Percentiles rank a stretch among this genome's conserved stretches.
phyloP scores from a whole-genome alignment of 2,113 vertebrate genomes.

The Protobothrops flavoviridis region DNA sequence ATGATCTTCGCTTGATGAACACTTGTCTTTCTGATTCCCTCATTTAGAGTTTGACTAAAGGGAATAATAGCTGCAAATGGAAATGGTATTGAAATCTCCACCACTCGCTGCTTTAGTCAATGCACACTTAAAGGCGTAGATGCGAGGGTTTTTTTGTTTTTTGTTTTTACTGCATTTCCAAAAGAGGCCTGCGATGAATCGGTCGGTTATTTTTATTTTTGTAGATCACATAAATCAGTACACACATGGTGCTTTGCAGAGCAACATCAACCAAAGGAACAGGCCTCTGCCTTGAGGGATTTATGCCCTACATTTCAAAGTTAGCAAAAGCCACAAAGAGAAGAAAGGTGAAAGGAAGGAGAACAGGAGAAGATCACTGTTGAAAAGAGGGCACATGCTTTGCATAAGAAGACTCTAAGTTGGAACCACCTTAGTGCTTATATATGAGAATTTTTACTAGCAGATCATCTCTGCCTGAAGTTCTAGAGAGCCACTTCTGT shows the following conservation, averaged over 20 bases:
- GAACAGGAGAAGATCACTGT: background rate
- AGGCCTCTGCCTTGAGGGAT: background rate
- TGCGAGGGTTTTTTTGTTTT: no score
- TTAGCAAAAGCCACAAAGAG: background rate
- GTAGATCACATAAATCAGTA: background rate
- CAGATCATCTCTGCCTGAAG: background rate
- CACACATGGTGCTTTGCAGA: background rate
- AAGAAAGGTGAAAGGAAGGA: background rate
- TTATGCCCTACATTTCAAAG: background rate
- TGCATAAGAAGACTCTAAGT: background rate
- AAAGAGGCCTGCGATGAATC: background rate
- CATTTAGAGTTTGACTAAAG: conserved; percentile 43
- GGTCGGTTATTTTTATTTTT: background rate
- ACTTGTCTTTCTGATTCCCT: conserved; percentile 55
- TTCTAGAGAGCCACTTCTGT: background rate
- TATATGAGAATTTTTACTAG: background rate
- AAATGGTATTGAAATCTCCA: conserved; percentile 39
- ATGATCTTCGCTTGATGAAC: conserved; percentile 54
- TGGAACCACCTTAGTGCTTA: background rate
- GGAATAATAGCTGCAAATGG: conserved; percentile 45
- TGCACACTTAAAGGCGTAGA: background rate
- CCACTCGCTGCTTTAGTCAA: background rate
- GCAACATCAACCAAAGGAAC: background rate
- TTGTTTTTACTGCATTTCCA: accelerated
- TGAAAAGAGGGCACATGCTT: background rate